Conservation (phyloP, 2,113 vertebrate species). For the Climacteris rufus region DNA sequence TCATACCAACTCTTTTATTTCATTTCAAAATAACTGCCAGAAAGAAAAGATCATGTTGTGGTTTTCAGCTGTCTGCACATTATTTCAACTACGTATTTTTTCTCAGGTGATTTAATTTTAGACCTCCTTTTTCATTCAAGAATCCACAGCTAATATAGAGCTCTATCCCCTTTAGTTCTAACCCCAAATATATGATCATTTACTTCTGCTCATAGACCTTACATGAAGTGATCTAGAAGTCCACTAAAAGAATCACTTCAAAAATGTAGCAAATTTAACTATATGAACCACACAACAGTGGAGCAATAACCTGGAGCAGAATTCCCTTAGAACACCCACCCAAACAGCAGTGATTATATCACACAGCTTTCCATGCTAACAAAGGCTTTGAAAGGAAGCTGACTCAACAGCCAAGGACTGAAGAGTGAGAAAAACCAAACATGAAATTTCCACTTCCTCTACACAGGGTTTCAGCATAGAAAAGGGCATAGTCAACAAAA, state of each 20-base stretch:
- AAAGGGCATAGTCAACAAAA: neutral
- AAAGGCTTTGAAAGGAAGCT: neutral
- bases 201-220: neutral
- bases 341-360: neutral
- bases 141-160: neutral
- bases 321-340: neutral
- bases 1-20: neutral
- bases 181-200: neutral
- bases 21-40: neutral
- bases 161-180: neutral
- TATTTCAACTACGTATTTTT: neutral
- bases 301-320: neutral
- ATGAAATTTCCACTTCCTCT: neutral
- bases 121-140: neutral
- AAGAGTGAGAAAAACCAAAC: neutral
- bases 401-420: neutral
- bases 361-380: neutral
- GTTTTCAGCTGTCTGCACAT: neutral
- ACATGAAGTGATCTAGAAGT: neutral
- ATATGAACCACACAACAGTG: neutral
- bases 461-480: neutral
- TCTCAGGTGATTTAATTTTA: neutral
- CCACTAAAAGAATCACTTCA: neutral
- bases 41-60: neutral
- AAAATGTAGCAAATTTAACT: neutral